These are phyloP conservation scores for Ambastaia sidthimunki DNA, from an alignment of 2,797 vertebrate species.

Conservation along the genomic window DNA sequence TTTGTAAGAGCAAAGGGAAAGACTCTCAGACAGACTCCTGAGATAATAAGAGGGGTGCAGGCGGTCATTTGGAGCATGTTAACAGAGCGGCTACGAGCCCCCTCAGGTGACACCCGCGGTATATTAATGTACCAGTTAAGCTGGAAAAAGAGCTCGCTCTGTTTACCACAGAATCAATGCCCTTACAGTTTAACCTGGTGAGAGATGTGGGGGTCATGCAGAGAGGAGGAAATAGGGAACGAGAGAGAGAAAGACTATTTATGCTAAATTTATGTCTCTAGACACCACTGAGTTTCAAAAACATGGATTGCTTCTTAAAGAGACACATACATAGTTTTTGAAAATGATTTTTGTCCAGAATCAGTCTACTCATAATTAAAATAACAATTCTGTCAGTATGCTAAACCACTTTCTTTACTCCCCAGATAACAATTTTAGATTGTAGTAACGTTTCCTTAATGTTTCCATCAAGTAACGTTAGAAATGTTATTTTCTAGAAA, in stretches of 20 bases:
- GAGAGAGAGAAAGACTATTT: constrained; percentile 29
- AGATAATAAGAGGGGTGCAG: constrained; percentile 43
- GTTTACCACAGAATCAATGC: constrained; percentile 71
- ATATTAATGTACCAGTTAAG: constrained; percentile 69
- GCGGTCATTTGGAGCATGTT: constrained; percentile 52
- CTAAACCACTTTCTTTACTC: too few relatives aligned
- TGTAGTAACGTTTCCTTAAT: too few relatives aligned
- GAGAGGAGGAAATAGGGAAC: constrained; percentile 43
- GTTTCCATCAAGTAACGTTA: too few relatives aligned
- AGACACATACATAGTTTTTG: neutral
- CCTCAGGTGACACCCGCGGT: constrained; percentile 45
- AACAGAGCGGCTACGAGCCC: constrained; percentile 26
- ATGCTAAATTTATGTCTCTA: constrained; percentile 55
- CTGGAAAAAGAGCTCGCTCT: constrained; percentile 59
- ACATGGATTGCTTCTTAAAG: constrained; percentile 43
- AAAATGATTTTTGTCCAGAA: neutral
- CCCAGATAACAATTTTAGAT: too few relatives aligned
- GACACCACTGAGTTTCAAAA: constrained; percentile 59
- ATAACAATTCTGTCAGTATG: too few relatives aligned
- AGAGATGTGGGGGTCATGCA: constrained; percentile 62
- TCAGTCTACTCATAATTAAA: too few relatives aligned
- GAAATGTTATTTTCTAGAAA: too few relatives aligned
- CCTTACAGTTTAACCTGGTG: constrained; percentile 64
- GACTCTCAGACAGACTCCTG: constrained; percentile 38
- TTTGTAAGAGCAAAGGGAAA: constrained; percentile 40